Evolutionary conservation across 2,797 vertebrate species (phyloP), one percentile per base, ranked within the genome.

Genomic region (Pempheris klunzingeri): DNA sequence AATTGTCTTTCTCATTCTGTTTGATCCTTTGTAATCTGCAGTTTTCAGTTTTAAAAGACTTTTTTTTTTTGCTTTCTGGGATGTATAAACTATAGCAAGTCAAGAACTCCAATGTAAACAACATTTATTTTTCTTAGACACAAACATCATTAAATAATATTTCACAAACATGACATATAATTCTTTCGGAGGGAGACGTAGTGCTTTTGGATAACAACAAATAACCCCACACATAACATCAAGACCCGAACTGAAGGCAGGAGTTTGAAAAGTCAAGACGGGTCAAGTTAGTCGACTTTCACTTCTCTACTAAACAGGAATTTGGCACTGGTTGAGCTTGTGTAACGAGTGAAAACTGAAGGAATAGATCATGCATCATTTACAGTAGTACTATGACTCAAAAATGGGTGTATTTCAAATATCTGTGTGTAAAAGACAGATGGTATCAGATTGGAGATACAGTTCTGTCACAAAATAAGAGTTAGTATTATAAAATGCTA

Each of bases 111-210:
- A 68, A 26, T 55, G 10, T 73, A 39, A 63, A 80, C 69, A 68
- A 73, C 57, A 57, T 92, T 88, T 91, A 86, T 85, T 91, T 65
- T 79, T 82, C 28, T 71, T 36, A 9, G 61, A 88, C 81, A 90
- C 84, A 90, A 53, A 77, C 69, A 15, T 34, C 39, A 50, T 78
- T 58, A 82, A 86, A 89, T 74, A 71, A 87, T 74, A 71, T 57
- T 74, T 82, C 68, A 89, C 82, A 85, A 79, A 87, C 71, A 68
- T 28, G 76, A 86, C 72, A 72, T 46, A 66, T 2, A 66, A 50
- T 54, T 78, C 43, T 60, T 46, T 32, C 43, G 39, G 71, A 63
- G 28, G n/a, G 30, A 65, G 47, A 74, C 18, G 2, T 10, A 1
- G 0, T 80, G 52, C 44, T 66, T 81, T 58, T 69, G 50, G 75